phyloP scores from a whole-genome alignment of 2,888 invertebrate genomes.

The Seira musarum region DNA sequence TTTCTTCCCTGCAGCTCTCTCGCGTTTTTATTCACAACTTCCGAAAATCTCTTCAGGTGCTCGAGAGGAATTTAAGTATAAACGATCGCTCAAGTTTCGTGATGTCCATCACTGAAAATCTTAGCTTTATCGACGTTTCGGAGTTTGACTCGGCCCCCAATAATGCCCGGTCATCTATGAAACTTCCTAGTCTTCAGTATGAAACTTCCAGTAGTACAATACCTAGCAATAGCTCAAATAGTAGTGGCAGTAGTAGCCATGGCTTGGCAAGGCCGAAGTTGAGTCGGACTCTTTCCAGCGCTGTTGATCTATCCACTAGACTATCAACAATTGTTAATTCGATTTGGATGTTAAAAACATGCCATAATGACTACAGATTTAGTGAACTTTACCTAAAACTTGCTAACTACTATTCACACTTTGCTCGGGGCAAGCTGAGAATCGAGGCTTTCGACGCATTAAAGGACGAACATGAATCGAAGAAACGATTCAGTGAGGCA shows the following conservation, averaged over 20 bases:
- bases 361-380: conserved; percentile 66
- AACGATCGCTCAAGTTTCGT: conserved; percentile 69
- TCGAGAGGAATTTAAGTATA: conserved; percentile 67
- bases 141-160: conserved; percentile 40
- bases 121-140: conserved; percentile 68
- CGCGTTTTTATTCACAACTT: conserved; percentile 69
- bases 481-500: conserved; percentile 68
- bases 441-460: conserved; percentile 68
- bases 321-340: conserved; percentile 68
- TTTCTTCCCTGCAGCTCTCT: conserved; percentile 65
- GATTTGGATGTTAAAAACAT: conserved; percentile 65
- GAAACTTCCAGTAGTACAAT: conserved; percentile 26
- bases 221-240: background rate
- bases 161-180: conserved; percentile 8
- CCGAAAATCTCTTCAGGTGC: conserved; percentile 66
- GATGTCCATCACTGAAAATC: conserved; percentile 68
- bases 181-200: conserved; percentile 21
- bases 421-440: conserved; percentile 66
- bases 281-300: conserved; percentile 49
- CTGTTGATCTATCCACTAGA: conserved; percentile 62
- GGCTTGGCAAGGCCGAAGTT: conserved; percentile 27
- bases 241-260: background rate
- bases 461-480: conserved; percentile 63
- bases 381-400: conserved; percentile 68
- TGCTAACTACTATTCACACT: conserved; percentile 68